phyloP scores from a whole-genome alignment of 2,888 invertebrate genomes.

The Lapara coniferarum region DNA sequence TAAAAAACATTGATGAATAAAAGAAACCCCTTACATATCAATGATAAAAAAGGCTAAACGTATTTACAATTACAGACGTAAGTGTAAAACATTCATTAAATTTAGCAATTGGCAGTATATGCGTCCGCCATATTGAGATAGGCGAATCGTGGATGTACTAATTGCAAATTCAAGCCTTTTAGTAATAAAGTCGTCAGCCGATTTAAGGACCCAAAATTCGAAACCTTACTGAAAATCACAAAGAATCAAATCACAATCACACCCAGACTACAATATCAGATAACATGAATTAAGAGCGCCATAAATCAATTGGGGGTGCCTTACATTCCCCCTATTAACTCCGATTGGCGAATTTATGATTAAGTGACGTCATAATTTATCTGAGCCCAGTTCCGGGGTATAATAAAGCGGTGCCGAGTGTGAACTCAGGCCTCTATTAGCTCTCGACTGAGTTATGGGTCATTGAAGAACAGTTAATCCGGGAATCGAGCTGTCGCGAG shows the following conservation, averaged over 20 bases:
- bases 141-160: too few relatives aligned
- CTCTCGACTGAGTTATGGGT: conserved; percentile 53
- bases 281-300: conserved; percentile 48
- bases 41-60: too few relatives aligned
- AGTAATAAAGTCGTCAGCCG: neutral
- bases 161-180: too few relatives aligned
- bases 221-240: neutral
- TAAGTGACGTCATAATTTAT: conserved; percentile 69
- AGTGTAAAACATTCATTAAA: too few relatives aligned
- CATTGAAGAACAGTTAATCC: conserved; percentile 45
- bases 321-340: conserved; percentile 57
- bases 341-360: conserved; percentile 66
- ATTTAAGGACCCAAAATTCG: neutral
- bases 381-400: conserved; percentile 54
- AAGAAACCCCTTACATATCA: too few relatives aligned
- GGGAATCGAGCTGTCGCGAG: conserved; percentile 14
- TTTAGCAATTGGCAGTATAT: too few relatives aligned
- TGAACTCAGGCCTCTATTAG: conserved; percentile 58
- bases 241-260: neutral
- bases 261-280: conserved; percentile 16
- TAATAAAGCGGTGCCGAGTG: conserved; percentile 62
- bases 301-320: conserved; percentile 58
- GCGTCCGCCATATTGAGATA: too few relatives aligned
- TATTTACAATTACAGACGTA: too few relatives aligned
- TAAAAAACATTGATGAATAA: too few relatives aligned